Conservation (phyloP, 2,888 invertebrate species). For the Gibbula magus region DNA sequence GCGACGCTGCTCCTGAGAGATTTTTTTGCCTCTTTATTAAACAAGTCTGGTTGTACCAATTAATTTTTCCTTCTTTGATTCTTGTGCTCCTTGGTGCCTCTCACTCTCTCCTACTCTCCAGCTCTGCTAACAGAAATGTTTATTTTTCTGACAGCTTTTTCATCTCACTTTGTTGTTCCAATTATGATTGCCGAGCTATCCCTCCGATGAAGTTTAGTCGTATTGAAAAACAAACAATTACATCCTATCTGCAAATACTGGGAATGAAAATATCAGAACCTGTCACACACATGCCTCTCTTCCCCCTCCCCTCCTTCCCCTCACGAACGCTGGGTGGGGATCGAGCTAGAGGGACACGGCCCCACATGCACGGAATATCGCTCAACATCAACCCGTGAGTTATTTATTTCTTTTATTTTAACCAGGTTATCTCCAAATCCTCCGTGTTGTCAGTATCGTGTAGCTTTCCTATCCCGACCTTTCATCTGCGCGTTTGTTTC, state of each 20-base stretch:
- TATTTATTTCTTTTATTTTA: slow-evolving; percentile 18
- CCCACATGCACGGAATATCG: neutral
- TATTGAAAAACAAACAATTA: slow-evolving; percentile 28
- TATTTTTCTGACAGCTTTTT: slow-evolving; percentile 20
- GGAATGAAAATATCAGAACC: slow-evolving; percentile 18
- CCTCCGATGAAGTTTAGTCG: slow-evolving; percentile 8
- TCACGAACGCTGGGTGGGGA: neutral
- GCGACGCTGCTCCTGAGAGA: neutral
- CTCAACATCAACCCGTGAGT: slow-evolving; percentile 9
- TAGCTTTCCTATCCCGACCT: neutral
- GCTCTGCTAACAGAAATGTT: slow-evolving; percentile 23
- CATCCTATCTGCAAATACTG: slow-evolving; percentile 29
- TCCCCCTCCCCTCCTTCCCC: neutral
- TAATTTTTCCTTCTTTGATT: slow-evolving; percentile 15
- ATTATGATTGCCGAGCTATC: slow-evolving; percentile 22
- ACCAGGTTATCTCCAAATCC: neutral
- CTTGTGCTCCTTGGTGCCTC: neutral
- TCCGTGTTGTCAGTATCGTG: neutral
- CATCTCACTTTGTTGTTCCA: slow-evolving; percentile 23
- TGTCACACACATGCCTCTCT: slow-evolving; percentile 22
- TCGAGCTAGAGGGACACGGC: neutral
- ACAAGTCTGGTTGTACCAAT: neutral
- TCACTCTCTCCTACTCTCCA: neutral
- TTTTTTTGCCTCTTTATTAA: slow-evolving; percentile 1
- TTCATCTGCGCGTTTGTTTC: too few relatives aligned